Evolutionary conservation across 2,113 vertebrate species (phyloP).

Genomic region (Calidris pygmaea): DNA sequence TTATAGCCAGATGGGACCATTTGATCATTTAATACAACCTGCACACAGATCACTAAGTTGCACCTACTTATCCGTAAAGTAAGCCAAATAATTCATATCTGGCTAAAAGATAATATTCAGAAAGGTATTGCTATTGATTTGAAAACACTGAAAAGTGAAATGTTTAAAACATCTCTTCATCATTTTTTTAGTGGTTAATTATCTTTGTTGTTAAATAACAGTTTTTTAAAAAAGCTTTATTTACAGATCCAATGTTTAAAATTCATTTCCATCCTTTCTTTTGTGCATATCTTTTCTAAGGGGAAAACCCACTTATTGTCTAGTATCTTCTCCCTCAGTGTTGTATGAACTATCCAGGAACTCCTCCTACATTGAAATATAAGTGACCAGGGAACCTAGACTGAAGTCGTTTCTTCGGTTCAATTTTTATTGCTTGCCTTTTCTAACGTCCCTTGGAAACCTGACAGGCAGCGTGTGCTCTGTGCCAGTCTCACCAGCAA

Average conservation of each 20-base stretch:
- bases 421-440: background rate
- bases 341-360: background rate
- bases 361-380: background rate
- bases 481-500: background rate
- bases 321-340: background rate
- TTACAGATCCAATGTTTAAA: background rate
- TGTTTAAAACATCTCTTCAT: background rate
- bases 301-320: background rate
- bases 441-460: background rate
- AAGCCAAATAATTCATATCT: background rate
- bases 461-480: background rate
- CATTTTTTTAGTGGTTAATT: background rate
- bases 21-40: background rate
- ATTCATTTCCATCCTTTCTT: background rate
- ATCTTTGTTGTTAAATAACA: background rate
- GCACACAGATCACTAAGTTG: background rate
- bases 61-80: background rate
- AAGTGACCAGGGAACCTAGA: background rate
- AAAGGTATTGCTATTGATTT: background rate
- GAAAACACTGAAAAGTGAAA: background rate
- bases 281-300: rapidly evolving
- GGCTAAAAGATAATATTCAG: background rate
- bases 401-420: background rate
- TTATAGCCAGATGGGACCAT: background rate
- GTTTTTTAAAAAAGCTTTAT: background rate